These are phyloP conservation scores for Sipha flava DNA, from an alignment of 1,140 invertebrate genomes.

Conservation along the genomic window DNA sequence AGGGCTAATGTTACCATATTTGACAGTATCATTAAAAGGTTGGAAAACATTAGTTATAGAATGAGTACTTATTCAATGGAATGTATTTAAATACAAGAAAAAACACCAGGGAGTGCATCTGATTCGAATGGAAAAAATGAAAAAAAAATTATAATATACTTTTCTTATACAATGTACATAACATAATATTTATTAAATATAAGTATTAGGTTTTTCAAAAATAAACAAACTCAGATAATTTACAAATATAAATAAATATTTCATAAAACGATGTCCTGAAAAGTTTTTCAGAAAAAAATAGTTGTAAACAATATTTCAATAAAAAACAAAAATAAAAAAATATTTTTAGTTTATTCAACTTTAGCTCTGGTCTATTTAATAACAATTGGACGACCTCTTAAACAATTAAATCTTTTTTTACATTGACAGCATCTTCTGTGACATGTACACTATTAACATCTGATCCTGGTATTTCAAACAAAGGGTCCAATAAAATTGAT, in stretches of 20 bases:
- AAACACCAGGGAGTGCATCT: too few relatives aligned
- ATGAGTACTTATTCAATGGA: too few relatives aligned
- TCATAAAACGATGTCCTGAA: neutral
- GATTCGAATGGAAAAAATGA: too few relatives aligned
- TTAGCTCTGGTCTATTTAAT: slow-evolving; percentile 36
- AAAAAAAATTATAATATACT: neutral
- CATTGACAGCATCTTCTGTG: slow-evolving; percentile 65
- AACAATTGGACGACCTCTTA: slow-evolving; percentile 42
- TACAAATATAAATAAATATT: neutral
- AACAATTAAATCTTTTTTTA: slow-evolving; percentile 53
- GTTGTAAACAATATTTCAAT: neutral
- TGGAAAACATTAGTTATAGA: too few relatives aligned
- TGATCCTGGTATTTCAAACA: slow-evolving; percentile 96
- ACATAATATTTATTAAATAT: neutral
- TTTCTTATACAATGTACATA: neutral
- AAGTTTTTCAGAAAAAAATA: neutral
- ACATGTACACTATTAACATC: slow-evolving; percentile 83
- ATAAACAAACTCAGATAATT: neutral
- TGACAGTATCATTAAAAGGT: too few relatives aligned
- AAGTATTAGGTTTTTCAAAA: neutral
- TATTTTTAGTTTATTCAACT: slow-evolving; percentile 27
- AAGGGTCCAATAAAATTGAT: slow-evolving; percentile 81
- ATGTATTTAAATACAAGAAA: too few relatives aligned
- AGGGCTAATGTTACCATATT: neutral
- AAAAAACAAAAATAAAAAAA: neutral